A percentile compares a stretch with the other conserved stretches of the same genome.
These are phyloP conservation scores for Zele albiditarsus DNA, from an alignment of 2,888 invertebrate genomes.

Conservation along the genomic window DNA sequence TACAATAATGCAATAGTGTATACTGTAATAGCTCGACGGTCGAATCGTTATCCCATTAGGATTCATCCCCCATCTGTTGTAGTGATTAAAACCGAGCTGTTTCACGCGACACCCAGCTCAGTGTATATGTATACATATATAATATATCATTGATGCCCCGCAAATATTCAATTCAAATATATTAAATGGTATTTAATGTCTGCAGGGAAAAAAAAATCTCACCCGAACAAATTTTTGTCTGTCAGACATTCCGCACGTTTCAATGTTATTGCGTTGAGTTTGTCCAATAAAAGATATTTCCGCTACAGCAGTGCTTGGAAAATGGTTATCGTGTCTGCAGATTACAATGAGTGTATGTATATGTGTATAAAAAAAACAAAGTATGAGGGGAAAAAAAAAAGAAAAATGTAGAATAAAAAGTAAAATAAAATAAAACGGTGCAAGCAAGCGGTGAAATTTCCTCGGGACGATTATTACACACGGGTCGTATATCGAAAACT, in stretches of 20 bases:
- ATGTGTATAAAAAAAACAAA: background rate
- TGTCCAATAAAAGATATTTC: background rate
- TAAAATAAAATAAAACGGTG: constrained; percentile 14
- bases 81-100: constrained; percentile 24
- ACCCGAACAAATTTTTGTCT: background rate
- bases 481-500: constrained; percentile 24
- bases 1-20: background rate
- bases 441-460: constrained; percentile 23
- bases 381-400: background rate
- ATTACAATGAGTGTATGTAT: constrained; percentile 8
- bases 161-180: constrained; percentile 11
- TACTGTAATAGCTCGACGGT: constrained; percentile 11
- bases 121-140: background rate
- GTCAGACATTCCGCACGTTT: background rate
- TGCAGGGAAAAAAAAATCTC: background rate
- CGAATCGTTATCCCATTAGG: constrained; percentile 37
- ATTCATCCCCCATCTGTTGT: constrained; percentile 20
- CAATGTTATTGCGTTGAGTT: background rate
- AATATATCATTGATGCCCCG: background rate
- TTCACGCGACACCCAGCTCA: constrained; percentile 2
- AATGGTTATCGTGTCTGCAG: constrained; percentile 32
- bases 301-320: background rate
- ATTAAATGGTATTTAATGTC: constrained; percentile 20
- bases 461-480: constrained; percentile 33
- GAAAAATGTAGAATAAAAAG: background rate